These are phyloP conservation scores for Capreolus pygargus DNA, from an alignment of 2,113 vertebrate genomes.

Conservation along the genomic window DNA sequence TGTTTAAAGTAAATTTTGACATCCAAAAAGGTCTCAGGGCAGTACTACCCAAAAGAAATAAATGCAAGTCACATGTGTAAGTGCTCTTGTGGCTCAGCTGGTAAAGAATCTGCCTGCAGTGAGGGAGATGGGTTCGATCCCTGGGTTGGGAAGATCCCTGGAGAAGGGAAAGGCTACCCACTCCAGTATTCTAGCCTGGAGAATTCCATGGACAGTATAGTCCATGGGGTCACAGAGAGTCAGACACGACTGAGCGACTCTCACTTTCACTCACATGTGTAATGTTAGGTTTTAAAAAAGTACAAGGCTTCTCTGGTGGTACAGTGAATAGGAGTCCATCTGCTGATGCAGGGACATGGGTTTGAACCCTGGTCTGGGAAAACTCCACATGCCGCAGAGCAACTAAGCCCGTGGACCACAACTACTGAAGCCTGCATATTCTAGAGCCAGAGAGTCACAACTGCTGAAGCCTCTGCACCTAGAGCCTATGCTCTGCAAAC, in stretches of 20 bases:
- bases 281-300: background rate
- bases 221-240: background rate
- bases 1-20: background rate
- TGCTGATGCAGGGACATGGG: background rate
- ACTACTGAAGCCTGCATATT: background rate
- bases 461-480: background rate
- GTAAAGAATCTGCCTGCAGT: background rate
- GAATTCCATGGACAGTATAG: background rate
- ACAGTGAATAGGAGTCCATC: background rate
- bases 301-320: background rate
- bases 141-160: background rate
- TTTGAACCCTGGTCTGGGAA: background rate
- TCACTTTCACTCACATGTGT: background rate
- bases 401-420: background rate
- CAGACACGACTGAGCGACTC: background rate
- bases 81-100: background rate
- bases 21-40: background rate
- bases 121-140: background rate
- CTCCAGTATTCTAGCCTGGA: background rate
- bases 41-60: background rate
- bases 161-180: background rate
- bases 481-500: background rate
- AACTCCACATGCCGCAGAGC: background rate
- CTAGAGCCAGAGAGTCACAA: background rate
- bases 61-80: background rate